A percentile compares a stretch with the other conserved stretches of the same genome.
Conservation (phyloP, 2,888 invertebrate species). For the Melolontha melolontha region DNA sequence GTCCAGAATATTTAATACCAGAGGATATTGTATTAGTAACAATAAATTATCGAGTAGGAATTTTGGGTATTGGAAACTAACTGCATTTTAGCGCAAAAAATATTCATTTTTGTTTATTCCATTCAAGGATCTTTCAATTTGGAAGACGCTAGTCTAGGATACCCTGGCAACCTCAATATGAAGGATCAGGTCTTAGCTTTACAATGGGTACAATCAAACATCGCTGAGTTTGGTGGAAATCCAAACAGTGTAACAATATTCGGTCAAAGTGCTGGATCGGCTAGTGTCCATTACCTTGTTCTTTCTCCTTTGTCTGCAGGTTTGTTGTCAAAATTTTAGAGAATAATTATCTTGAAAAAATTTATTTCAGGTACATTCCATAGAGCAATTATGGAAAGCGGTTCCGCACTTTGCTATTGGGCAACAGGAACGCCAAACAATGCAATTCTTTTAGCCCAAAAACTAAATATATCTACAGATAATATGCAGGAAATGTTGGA, state of each 20-base stretch:
- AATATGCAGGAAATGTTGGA: conserved; percentile 36
- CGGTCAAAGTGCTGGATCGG: conserved; percentile 67
- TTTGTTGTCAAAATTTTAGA: conserved; percentile 8
- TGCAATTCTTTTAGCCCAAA: conserved; percentile 42
- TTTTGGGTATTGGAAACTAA: conserved; percentile 20
- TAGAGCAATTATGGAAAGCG: conserved; percentile 80
- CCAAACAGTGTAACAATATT: conserved; percentile 64
- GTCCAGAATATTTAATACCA: conserved; percentile 20
- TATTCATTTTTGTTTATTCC: not conserved
- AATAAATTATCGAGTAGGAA: conserved; percentile 23
- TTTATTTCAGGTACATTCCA: conserved; percentile 73
- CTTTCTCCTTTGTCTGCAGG: conserved; percentile 64
- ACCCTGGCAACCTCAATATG: conserved; percentile 66
- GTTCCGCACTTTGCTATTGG: conserved; percentile 69
- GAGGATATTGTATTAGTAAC: conserved; percentile 28
- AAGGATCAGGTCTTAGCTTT: conserved; percentile 67
- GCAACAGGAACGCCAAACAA: conserved; percentile 42
- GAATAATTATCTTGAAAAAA: too few species aligned
- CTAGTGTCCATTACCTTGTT: conserved; percentile 66
- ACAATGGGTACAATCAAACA: conserved; percentile 66
- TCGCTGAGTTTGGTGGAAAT: conserved; percentile 65
- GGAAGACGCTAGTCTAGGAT: not conserved
- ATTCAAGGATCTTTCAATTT: conserved; percentile 16
- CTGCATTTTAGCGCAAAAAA: too few species aligned
- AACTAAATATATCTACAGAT: conserved; percentile 28